These are phyloP conservation scores for Cyclura pinguis DNA, from an alignment of 2,797 vertebrate species.

Conservation along the genomic window DNA sequence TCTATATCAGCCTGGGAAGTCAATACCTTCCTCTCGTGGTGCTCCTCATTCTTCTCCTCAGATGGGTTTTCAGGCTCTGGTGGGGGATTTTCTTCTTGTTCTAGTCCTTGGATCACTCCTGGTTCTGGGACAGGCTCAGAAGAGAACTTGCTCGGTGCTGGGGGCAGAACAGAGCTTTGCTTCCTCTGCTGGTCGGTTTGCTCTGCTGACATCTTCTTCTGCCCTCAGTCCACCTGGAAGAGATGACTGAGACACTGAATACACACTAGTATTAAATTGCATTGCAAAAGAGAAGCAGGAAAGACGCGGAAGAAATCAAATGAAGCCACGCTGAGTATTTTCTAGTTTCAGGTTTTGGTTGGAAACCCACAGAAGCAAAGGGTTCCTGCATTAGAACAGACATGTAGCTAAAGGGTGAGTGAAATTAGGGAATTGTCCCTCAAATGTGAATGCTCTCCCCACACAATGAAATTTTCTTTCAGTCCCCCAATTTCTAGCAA, in stretches of 20 bases:
- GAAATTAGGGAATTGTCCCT: too few relatives aligned
- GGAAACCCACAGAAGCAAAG: too few relatives aligned
- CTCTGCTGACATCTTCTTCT: background rate
- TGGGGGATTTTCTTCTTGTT: background rate
- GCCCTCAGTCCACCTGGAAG: background rate
- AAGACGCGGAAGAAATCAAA: too few relatives aligned
- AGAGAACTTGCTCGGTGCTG: background rate
- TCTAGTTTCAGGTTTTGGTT: background rate
- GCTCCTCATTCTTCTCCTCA: background rate
- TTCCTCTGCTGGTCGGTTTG: slow-evolving; percentile 10
- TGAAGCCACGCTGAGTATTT: background rate
- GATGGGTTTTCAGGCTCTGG: background rate
- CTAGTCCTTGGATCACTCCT: background rate
- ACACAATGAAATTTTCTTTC: too few relatives aligned
- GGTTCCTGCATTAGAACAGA: too few relatives aligned
- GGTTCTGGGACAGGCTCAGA: background rate
- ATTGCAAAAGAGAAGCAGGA: background rate
- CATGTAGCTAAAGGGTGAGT: too few relatives aligned
- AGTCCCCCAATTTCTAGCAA: too few relatives aligned
- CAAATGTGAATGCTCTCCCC: too few relatives aligned
- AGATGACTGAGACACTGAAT: background rate
- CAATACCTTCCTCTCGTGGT: background rate
- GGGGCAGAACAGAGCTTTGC: background rate
- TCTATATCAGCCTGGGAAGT: background rate
- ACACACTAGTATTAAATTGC: background rate